These are phyloP conservation scores for Hydrophis major DNA, from an alignment of 2,797 vertebrate species.

Conservation along the genomic window DNA sequence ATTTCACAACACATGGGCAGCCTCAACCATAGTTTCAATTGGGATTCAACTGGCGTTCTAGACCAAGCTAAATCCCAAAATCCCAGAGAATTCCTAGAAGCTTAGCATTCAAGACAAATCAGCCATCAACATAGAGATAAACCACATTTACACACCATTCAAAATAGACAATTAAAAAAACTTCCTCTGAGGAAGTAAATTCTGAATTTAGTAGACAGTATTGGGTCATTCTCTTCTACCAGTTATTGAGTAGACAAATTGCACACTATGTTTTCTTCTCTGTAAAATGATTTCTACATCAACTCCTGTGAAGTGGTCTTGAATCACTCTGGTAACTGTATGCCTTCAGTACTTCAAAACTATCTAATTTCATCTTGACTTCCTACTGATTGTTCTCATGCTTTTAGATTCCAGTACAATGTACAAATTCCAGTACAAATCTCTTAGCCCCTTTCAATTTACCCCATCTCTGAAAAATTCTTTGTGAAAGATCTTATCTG, in stretches of 20 bases:
- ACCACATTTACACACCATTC: neutral
- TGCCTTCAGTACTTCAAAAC: neutral
- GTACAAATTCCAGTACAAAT: neutral
- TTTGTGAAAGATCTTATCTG: neutral
- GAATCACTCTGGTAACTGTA: neutral
- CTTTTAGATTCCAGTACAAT: neutral
- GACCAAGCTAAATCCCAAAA: neutral
- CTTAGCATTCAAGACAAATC: too few relatives aligned
- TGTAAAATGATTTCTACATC: neutral
- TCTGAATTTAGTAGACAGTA: neutral
- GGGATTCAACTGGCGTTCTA: neutral
- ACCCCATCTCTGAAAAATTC: neutral
- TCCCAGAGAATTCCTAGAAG: too few relatives aligned
- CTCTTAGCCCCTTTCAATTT: neutral
- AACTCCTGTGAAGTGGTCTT: neutral
- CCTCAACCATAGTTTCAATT: neutral
- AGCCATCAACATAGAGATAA: neutral
- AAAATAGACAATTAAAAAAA: too few relatives aligned
- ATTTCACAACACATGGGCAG: neutral
- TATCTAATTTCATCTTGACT: neutral
- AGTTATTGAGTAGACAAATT: neutral
- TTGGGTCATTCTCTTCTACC: neutral
- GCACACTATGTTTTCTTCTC: neutral
- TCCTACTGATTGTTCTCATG: neutral
- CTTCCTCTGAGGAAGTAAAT: neutral